Evolutionary conservation across 2,113 vertebrate species (phyloP).

Genomic region (Campylomormyrus tamandua): DNA sequence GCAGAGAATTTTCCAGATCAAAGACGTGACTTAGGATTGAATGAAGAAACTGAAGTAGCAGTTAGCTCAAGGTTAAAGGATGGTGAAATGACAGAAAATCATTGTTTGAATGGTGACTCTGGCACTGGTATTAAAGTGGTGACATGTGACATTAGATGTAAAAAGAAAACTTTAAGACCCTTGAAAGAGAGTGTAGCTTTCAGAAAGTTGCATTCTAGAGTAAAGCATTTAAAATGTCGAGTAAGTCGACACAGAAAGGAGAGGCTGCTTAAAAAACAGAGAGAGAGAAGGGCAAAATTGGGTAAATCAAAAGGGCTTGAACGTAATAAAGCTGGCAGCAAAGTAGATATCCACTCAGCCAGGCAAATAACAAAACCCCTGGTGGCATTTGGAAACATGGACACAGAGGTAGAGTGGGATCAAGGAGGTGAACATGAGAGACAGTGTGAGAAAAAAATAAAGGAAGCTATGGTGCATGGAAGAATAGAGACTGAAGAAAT

Average conservation of each 20-base stretch:
- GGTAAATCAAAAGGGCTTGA: not conserved
- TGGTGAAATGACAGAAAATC: constrained; percentile 3
- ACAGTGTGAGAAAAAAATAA: constrained; percentile 15
- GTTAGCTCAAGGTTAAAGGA: constrained; percentile 9
- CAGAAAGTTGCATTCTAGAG: constrained; percentile 38
- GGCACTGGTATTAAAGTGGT: not conserved
- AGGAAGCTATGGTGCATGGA: not conserved
- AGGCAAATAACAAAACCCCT: not conserved
- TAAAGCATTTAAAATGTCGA: not conserved
- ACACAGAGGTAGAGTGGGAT: not conserved
- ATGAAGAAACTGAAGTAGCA: constrained; percentile 16
- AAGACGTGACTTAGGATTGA: constrained; percentile 3
- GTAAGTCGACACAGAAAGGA: constrained; percentile 11
- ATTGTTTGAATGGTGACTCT: not conserved
- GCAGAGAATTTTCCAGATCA: constrained; percentile 10
- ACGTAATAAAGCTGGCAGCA: not conserved
- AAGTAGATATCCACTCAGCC: not conserved
- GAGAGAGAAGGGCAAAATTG: not conserved
- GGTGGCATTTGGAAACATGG: not conserved
- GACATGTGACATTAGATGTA: constrained; percentile 15
- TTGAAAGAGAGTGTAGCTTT: constrained; percentile 19
- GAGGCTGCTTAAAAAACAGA: not conserved
- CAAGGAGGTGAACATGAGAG: not conserved
- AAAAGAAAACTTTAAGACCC: constrained; percentile 25
- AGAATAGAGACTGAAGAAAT: not conserved